These are phyloP conservation scores for Zaprionus ornatus DNA, from an alignment of 1,140 invertebrate species.

Conservation along the genomic window DNA sequence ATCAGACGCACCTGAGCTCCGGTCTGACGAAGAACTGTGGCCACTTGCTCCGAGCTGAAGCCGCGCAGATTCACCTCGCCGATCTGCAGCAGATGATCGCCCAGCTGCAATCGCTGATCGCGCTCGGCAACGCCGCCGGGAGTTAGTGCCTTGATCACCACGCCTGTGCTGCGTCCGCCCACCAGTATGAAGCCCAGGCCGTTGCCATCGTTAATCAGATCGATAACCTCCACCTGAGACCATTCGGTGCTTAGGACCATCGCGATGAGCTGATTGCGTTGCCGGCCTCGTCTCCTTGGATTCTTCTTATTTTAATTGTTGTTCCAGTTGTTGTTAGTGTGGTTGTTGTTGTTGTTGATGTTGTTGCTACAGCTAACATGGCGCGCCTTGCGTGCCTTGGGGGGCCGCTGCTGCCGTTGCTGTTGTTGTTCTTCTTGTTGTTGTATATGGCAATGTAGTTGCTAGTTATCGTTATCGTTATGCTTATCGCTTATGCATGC, in stretches of 20 bases:
- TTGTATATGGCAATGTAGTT: constrained; percentile 36
- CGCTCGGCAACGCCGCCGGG: constrained; percentile 96
- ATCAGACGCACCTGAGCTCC: constrained; percentile 94
- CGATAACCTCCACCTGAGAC: constrained; percentile 96
- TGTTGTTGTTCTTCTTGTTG: too few species aligned
- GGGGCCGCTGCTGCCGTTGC: constrained; percentile 47
- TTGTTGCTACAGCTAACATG: constrained; percentile 58
- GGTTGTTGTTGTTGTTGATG: constrained; percentile 19
- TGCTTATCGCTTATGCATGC: constrained; percentile 22
- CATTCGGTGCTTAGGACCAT: constrained; percentile 94
- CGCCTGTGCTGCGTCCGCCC: constrained; percentile 97
- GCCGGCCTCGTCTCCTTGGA: neutral
- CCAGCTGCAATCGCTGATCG: constrained; percentile 94
- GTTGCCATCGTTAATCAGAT: constrained; percentile 93
- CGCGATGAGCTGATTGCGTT: constrained; percentile 4
- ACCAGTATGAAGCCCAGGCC: constrained; percentile 96
- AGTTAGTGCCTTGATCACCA: constrained; percentile 96
- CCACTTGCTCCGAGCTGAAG: constrained; percentile 96
- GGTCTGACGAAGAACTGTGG: constrained; percentile 94
- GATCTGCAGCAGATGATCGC: constrained; percentile 97
- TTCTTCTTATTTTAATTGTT: constrained; percentile 27
- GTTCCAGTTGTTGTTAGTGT: neutral
- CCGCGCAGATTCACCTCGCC: constrained; percentile 96
- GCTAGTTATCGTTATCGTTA: constrained; percentile 27
- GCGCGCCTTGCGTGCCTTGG: constrained; percentile 44